Evolutionary conservation across 1,140 invertebrate species (phyloP).

Genomic region (Leptinotarsa lineolata): DNA sequence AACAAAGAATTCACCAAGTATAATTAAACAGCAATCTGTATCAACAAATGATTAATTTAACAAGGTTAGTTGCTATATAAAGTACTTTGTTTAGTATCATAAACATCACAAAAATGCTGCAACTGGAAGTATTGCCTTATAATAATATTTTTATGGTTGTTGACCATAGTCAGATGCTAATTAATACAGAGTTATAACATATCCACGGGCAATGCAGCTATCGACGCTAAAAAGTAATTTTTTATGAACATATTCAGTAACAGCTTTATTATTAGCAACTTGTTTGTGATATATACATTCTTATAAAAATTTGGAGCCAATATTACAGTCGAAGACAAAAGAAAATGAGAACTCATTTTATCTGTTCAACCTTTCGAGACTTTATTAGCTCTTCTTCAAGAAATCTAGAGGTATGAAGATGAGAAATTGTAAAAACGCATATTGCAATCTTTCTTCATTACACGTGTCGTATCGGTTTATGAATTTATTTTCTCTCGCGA

Average conservation of each 20-base stretch:
- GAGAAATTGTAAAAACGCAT: too few species aligned
- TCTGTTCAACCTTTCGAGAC: too few species aligned
- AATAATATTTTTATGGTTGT: background rate
- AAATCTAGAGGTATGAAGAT: too few species aligned
- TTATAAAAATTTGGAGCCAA: too few species aligned
- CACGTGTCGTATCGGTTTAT: too few species aligned
- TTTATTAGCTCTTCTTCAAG: too few species aligned
- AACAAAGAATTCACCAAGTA: background rate
- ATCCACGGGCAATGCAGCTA: background rate
- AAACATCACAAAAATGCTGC: background rate
- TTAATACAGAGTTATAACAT: background rate
- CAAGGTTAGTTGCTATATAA: background rate
- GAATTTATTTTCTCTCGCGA: too few species aligned
- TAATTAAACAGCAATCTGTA: constrained; percentile 3
- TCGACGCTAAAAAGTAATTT: background rate
- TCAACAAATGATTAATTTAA: constrained; percentile 2
- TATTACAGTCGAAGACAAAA: too few species aligned
- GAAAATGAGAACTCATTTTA: too few species aligned
- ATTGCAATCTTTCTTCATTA: too few species aligned
- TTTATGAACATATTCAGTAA: background rate
- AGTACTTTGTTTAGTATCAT: background rate
- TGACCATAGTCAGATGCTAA: background rate
- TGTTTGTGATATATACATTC: too few species aligned
- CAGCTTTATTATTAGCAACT: too few species aligned
- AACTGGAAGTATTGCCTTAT: background rate